Evolutionary conservation across 2,113 vertebrate genomes (phyloP), one percentile per base, ranked within the genome.

Genomic region (Scatophagus argus): DNA sequence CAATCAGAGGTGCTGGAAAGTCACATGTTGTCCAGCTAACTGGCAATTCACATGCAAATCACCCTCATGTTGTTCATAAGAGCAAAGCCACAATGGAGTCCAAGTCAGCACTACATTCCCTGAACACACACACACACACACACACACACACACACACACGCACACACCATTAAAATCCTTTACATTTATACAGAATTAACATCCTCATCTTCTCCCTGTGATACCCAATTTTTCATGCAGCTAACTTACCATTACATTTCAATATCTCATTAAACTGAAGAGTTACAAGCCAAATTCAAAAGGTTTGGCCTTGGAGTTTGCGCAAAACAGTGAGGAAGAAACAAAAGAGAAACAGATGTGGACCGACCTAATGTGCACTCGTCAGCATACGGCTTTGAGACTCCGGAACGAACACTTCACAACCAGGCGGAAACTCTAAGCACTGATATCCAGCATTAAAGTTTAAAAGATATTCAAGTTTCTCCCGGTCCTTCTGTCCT

Each of bases 171-270:
- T 90, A 89, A 91, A 93, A 91, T 91, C 87, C 84, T 86, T 81
- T 91, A 94, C 92, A 93, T 90, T 92, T 91, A 84, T 91, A 87
- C 85, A 91, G 58, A 90, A 84, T 86, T 21, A 70, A 39, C 46
- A 60, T 54, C 34, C 25, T 43, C n/a, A 6, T 8, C 5, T 70
- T 59, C 31, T 60, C 41, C 71, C 67, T 62, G 47, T 64, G 54
- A 79, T 65, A 59, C 55, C 51, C 52, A 54, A 73, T 58, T 73
- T 72, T 58, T 44, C 27, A 21, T 23, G 13, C 3, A 14, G 62
- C 77, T 78, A 84, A 44, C 51, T 79, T 41, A 63, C 64, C 61
- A 58, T 64, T 65, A 73, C 11, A 49, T 72, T 62, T 71, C n/a
- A 34, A 56, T 32, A 54, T 32, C 19, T 58, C 47, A 23, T 68